Percentiles rank a stretch among this genome's conserved stretches.
Evolutionary conservation across 2,888 invertebrate species (phyloP).

Genomic region (Taenaris catops): DNA sequence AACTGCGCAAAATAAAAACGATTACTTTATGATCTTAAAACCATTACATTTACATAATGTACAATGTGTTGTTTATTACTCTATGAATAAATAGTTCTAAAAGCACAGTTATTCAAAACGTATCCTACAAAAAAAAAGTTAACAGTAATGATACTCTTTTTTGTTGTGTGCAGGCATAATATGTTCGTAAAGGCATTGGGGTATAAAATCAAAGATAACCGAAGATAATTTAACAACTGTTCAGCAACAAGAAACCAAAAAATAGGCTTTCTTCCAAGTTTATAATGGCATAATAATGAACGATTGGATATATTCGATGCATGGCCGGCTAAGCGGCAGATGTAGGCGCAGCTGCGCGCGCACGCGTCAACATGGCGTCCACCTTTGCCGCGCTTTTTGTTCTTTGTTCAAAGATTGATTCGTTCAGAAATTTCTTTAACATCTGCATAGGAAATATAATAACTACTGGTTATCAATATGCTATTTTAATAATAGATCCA

Average conservation of each 20-base stretch:
- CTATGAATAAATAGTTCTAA: no score
- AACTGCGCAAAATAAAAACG: no score
- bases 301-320: constrained; percentile 18
- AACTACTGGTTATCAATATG: constrained; percentile 1
- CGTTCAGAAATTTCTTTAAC: constrained; percentile 24
- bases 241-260: constrained; percentile 6
- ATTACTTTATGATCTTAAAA: no score
- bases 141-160: no score
- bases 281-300: constrained; percentile 18
- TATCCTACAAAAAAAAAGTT: no score
- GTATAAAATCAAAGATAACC: constrained; percentile 5
- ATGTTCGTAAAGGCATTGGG: no score
- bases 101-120: no score
- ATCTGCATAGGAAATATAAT: constrained; percentile 18
- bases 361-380: constrained; percentile 29
- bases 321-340: constrained; percentile 28
- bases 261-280: constrained; percentile 16
- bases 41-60: no score
- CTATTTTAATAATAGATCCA: background rate
- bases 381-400: constrained; percentile 33
- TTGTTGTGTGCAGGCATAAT: background rate
- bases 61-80: no score
- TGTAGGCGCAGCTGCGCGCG: constrained; percentile 36
- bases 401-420: constrained; percentile 35
- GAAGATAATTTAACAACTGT: constrained; percentile 12